Base-by-base conservation (phyloP, 2,113 vertebrate genomes). In the Calcarius ornatus region DNA sequence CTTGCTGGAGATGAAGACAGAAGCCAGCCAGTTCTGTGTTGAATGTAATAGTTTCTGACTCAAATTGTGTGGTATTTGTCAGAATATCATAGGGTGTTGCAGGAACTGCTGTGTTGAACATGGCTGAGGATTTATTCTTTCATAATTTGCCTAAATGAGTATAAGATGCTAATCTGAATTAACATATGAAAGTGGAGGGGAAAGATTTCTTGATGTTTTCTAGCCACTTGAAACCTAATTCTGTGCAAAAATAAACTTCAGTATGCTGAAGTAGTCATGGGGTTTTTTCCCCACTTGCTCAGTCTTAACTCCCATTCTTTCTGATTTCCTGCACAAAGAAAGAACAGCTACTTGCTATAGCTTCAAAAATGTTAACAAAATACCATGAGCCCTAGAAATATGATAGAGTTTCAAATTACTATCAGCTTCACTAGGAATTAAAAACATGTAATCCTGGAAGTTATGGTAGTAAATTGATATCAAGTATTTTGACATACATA, bases 41-140 rank as follows among this genome's bases (percentile, higher is more conserved):
- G 59, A 90, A 33, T 61, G 75, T 69, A 85, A 80, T 92, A 63
- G 43, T 90, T 94, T 92, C 81, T 95, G 92, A 83, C 75, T 95
- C 63, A 82, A 79, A 86, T 65, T 69, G 63, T 91, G 73, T 89
- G 70, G 61, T 77, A 82, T 82, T 72, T 82, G 61, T 75, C 73
- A 95, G 77, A 94, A 78, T 83, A 66, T 50, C 45, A 40, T 28
- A 85, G 93, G 81, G 71, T 90, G 63, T 88, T 88, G 93, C 69
- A 91, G 59, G 70, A 88, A 35, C 21, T 90, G 40, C 54, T 70
- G 16, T 61, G 28, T 86, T 16, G 33, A 51, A 88, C 56, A 25
- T 76, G 86, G 66, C n/a, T 91, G 75, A 86, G 37, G 53, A 70
- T 54, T 88, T 86, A 47, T 77, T 79, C 57, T 37, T 65, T 94